These are phyloP conservation scores for Numenius arquata DNA, from an alignment of 2,113 vertebrate genomes.

Conservation along the genomic window DNA sequence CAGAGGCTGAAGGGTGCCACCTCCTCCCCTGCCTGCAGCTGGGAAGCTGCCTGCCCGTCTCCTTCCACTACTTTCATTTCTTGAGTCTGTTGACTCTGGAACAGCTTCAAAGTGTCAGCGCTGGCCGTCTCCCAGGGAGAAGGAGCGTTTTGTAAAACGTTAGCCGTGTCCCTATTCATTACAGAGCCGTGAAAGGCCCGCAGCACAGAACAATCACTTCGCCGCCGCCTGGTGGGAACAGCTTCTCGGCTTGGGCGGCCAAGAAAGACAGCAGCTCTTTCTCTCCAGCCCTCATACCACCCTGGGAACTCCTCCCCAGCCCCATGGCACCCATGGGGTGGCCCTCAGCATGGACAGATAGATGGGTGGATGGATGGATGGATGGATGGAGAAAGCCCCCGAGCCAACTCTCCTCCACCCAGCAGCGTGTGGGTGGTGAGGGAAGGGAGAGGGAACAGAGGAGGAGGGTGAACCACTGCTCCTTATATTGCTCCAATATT, in stretches of 20 bases:
- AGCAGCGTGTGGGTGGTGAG: background rate
- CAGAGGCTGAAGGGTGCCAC: background rate
- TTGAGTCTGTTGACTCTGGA: background rate
- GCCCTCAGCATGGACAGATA: accelerated
- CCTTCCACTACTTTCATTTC: background rate
- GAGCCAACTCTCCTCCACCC: background rate
- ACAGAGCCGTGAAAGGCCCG: background rate
- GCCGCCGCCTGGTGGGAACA: background rate
- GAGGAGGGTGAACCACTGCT: background rate
- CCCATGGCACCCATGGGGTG: accelerated
- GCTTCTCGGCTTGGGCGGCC: accelerated
- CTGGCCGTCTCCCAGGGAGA: background rate
- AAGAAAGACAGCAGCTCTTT: background rate
- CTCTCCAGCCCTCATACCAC: accelerated
- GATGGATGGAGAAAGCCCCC: background rate
- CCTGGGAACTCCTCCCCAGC: background rate
- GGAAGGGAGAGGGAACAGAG: background rate
- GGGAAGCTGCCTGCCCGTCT: background rate
- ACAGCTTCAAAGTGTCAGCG: background rate
- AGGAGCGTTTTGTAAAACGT: background rate
- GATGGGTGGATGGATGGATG: background rate
- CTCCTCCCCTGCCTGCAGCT: background rate
- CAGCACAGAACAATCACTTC: background rate
- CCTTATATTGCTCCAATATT: background rate
- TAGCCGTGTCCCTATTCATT: background rate